phyloP scores from a whole-genome alignment of 2,888 invertebrate species.

The Amphipoea oculea region DNA sequence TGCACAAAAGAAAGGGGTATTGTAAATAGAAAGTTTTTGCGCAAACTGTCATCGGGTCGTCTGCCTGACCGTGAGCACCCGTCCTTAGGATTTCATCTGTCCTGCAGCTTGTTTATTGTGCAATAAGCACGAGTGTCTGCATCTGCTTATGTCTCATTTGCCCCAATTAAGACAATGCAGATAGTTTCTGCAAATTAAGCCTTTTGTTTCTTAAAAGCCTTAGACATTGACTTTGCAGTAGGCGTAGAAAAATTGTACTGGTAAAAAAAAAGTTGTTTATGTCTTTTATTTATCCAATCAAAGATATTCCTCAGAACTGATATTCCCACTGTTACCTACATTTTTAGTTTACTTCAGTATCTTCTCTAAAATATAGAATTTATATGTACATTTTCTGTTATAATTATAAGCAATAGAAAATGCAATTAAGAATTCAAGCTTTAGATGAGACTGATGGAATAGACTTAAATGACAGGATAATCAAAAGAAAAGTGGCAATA shows the following conservation, averaged over 20 bases:
- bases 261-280: too few species aligned
- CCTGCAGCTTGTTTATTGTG: conserved; percentile 76
- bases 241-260: not conserved
- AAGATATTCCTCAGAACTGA: not conserved
- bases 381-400: not conserved
- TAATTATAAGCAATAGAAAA: too few species aligned
- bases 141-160: conserved; percentile 48
- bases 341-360: not conserved
- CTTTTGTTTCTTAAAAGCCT: not conserved
- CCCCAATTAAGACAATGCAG: conserved; percentile 29
- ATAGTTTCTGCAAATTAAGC: not conserved
- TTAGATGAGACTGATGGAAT: not conserved
- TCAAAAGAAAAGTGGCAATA: conserved; percentile 36
- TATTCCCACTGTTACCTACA: not conserved
- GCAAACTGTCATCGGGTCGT: conserved; percentile 66
- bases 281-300: not conserved
- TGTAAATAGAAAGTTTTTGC: conserved; percentile 79
- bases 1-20: conserved; percentile 80
- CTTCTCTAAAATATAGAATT: not conserved
- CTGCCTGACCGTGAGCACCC: conserved; percentile 72
- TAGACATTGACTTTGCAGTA: too few species aligned
- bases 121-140: conserved; percentile 53
- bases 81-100: conserved; percentile 57
- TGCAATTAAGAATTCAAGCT: not conserved
- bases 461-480: not conserved